These are phyloP conservation scores for Spheniscus mendiculus DNA, from an alignment of 2,113 vertebrate species.

Conservation along the genomic window DNA sequence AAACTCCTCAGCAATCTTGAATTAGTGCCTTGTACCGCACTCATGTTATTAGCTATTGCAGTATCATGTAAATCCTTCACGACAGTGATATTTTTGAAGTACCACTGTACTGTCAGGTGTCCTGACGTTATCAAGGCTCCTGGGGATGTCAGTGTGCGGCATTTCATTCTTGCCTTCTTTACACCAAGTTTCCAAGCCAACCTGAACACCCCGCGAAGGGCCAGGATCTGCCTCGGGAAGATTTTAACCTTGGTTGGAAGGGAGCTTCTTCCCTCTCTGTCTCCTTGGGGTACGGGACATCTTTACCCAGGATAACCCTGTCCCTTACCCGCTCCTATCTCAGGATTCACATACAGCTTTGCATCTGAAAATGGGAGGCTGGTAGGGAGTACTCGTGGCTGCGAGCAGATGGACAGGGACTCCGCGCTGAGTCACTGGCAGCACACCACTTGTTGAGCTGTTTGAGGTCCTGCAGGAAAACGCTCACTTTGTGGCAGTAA, in stretches of 20 bases:
- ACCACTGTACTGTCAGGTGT: background rate
- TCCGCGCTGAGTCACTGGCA: background rate
- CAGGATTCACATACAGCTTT: background rate
- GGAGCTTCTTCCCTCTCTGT: background rate
- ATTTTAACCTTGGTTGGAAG: background rate
- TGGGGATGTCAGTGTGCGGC: background rate
- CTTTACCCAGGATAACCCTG: background rate
- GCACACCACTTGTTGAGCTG: constrained; percentile 10
- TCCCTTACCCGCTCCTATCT: background rate
- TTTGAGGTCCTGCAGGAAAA: constrained; percentile 49
- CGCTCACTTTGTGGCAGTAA: constrained; percentile 13
- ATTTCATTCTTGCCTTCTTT: background rate
- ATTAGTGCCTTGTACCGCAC: background rate
- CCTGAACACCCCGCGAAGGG: background rate
- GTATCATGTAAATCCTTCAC: background rate
- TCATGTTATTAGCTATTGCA: background rate
- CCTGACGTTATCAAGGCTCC: constrained; percentile 6
- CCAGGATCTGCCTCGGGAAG: background rate
- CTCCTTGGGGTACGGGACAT: background rate
- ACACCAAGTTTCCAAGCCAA: background rate
- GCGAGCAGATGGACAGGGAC: background rate
- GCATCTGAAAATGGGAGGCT: background rate
- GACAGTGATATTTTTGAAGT: background rate
- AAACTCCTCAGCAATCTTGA: background rate
- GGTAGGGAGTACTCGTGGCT: background rate